Conservation (phyloP, 2,888 invertebrate genomes). For the Lasioglossum zephyrum region DNA sequence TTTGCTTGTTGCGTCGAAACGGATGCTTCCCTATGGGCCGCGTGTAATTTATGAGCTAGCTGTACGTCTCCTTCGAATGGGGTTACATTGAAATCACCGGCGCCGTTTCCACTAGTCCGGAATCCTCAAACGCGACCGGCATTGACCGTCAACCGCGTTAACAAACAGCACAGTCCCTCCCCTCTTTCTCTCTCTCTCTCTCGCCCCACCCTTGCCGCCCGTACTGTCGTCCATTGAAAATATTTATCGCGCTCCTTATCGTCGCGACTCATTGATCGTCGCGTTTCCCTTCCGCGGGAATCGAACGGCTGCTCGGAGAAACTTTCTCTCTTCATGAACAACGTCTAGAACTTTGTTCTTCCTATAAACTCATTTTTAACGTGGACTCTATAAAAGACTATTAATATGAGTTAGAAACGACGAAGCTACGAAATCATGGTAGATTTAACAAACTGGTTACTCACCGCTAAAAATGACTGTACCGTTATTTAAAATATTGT, state of each 20-base stretch:
- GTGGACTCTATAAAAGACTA: no score
- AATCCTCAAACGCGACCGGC: not conserved
- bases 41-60: conserved; percentile 3
- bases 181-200: not conserved
- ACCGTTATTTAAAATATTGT: no score
- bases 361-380: no score
- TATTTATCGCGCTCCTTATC: conserved; percentile 1
- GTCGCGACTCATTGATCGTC: not conserved
- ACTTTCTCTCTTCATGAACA: not conserved
- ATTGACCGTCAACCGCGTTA: conserved; percentile 5
- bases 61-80: not conserved
- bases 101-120: not conserved
- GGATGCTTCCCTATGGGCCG: not conserved
- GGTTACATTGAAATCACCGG: conserved; percentile 7
- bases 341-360: not conserved
- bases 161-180: not conserved
- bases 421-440: no score
- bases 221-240: not conserved
- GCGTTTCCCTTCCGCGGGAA: not conserved
- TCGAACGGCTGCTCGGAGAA: not conserved
- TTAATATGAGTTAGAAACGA: no score
- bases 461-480: no score
- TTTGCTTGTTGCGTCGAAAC: conserved; percentile 7
- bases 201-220: no score
- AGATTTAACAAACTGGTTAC: no score